Evolutionary conservation across 1,140 invertebrate species (phyloP).

Genomic region (Lepidostoma basale): DNA sequence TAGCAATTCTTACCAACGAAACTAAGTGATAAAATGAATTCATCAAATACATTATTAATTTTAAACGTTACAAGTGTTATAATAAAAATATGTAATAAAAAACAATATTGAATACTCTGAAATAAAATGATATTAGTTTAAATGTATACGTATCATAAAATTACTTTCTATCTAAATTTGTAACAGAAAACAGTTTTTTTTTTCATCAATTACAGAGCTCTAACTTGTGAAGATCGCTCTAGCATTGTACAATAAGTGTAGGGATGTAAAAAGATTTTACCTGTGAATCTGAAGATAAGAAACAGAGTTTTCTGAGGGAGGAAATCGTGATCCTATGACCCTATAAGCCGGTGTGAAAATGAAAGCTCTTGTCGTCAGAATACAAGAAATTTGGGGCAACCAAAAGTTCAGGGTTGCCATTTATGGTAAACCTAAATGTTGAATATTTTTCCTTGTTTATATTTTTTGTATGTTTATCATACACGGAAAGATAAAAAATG

Average conservation of each 20-base stretch:
- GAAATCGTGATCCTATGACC: constrained; percentile 19
- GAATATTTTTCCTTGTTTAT: too few species aligned
- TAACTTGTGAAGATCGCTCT: background rate
- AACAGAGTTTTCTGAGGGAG: constrained; percentile 21
- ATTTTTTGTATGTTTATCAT: background rate
- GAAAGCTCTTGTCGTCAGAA: constrained; percentile 18
- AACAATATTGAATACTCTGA: background rate
- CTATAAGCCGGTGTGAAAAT: constrained; percentile 12
- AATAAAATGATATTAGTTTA: background rate
- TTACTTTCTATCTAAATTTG: too few species aligned
- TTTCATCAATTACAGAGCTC: too few species aligned
- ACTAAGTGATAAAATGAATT: background rate
- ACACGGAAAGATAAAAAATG: background rate
- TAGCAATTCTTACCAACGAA: background rate
- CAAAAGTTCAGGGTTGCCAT: background rate
- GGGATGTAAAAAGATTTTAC: constrained; percentile 30
- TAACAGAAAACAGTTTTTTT: too few species aligned
- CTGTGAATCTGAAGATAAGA: constrained; percentile 15
- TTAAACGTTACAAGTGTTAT: background rate
- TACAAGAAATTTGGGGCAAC: background rate
- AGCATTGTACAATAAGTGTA: background rate
- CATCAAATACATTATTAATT: background rate
- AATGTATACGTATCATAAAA: too few species aligned
- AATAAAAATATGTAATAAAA: background rate
- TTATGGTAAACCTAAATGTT: background rate